A percentile compares a stretch with the other conserved stretches of the same genome.
Conservation (phyloP, 2,113 vertebrate genomes). For the Ibidorhyncha struthersii region DNA sequence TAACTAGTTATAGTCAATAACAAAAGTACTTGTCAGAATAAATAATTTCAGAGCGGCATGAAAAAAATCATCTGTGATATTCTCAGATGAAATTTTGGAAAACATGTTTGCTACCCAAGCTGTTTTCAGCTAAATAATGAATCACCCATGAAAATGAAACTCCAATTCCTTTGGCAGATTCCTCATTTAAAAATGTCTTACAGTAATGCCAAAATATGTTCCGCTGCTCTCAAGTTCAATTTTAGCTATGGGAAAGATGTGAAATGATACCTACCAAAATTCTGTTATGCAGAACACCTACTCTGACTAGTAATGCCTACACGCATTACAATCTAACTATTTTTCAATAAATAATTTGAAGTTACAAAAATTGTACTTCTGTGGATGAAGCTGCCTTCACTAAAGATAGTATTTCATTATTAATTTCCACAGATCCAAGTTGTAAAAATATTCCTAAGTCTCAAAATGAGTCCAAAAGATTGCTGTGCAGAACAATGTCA, state of each 20-base stretch:
- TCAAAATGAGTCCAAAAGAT: not conserved
- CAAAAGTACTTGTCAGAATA: not conserved
- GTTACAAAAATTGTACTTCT: not conserved
- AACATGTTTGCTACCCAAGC: not conserved
- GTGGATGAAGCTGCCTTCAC: not conserved
- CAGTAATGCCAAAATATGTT: constrained; percentile 2
- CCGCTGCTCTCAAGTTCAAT: not conserved
- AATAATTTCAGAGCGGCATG: not conserved
- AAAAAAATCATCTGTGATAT: not conserved
- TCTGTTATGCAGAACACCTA: not conserved
- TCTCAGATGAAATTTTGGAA: constrained; percentile 4
- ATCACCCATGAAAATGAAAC: not conserved
- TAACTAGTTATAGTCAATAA: not conserved
- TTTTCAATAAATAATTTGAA: not conserved
- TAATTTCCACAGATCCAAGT: not conserved
- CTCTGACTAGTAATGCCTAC: not conserved
- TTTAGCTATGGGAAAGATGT: not conserved
- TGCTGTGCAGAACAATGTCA: not conserved
- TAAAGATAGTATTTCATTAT: not conserved
- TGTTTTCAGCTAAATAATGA: constrained; percentile 39
- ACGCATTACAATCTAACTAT: not conserved
- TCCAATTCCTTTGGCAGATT: constrained; percentile 17
- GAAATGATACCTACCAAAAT: not conserved
- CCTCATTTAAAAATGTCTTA: not conserved
- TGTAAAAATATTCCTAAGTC: not conserved